Percentiles rank a stretch among this genome's conserved stretches.
These are phyloP conservation scores for Psittacula derbiana DNA, from an alignment of 2,797 vertebrate genomes.

Conservation along the genomic window DNA sequence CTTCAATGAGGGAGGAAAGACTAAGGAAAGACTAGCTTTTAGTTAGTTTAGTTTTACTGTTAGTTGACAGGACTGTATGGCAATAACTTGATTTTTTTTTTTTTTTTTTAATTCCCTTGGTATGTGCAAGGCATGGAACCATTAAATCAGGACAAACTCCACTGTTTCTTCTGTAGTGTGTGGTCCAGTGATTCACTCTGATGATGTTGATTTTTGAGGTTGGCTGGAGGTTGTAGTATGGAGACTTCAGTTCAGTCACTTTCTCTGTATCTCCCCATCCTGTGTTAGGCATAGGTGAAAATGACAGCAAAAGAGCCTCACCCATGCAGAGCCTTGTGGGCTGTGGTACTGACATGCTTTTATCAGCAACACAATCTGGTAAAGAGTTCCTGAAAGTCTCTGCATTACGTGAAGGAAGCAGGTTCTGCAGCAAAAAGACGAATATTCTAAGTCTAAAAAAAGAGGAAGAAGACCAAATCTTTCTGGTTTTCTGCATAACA, in stretches of 20 bases:
- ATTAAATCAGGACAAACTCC: neutral
- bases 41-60: neutral
- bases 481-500: neutral
- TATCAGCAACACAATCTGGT: constrained; percentile 10
- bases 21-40: neutral
- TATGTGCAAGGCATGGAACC: neutral
- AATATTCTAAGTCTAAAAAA: neutral
- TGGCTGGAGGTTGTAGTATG: neutral
- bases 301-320: neutral
- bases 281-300: neutral
- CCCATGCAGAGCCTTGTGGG: neutral
- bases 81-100: neutral
- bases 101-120: neutral
- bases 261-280: neutral
- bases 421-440: neutral
- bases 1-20: neutral
- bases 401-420: neutral
- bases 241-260: neutral
- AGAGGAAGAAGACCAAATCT: neutral
- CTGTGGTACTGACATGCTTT: neutral
- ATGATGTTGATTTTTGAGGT: neutral
- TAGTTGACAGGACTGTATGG: neutral
- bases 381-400: constrained; percentile 38
- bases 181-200: neutral
- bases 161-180: neutral